Percentiles rank a stretch among this genome's conserved stretches.
These are phyloP conservation scores for Florisuga fusca DNA, from an alignment of 2,797 vertebrate species.

Conservation along the genomic window DNA sequence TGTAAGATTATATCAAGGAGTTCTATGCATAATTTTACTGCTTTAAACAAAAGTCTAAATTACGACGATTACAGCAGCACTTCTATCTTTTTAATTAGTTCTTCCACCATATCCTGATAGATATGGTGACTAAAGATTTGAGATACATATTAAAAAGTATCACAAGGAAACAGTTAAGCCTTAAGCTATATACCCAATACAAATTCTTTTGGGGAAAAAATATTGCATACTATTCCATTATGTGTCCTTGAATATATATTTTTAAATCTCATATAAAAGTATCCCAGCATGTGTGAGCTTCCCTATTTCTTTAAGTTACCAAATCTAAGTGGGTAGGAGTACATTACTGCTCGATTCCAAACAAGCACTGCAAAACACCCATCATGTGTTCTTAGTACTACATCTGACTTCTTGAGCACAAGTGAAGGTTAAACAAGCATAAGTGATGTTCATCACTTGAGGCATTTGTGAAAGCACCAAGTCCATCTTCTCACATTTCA, in stretches of 20 bases:
- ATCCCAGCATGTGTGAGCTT: background rate
- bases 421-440: conserved; percentile 74
- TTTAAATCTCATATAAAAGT: background rate
- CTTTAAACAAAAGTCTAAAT: conserved; percentile 28
- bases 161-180: background rate
- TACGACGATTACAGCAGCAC: background rate
- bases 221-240: background rate
- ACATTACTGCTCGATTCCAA: background rate
- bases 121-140: background rate
- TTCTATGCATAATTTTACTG: conserved; percentile 18
- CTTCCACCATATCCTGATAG: background rate
- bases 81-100: conserved; percentile 40
- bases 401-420: conserved; percentile 49
- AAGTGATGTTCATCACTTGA: conserved; percentile 73
- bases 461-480: conserved; percentile 70
- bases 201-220: background rate
- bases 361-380: background rate
- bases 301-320: background rate
- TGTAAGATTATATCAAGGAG: conserved; percentile 15
- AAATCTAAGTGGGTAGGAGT: background rate
- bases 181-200: background rate
- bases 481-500: conserved; percentile 77
- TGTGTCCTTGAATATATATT: background rate
- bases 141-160: background rate
- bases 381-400: background rate